Conservation (phyloP, 2,888 invertebrate genomes). For the Cryptocephalus primarius region DNA sequence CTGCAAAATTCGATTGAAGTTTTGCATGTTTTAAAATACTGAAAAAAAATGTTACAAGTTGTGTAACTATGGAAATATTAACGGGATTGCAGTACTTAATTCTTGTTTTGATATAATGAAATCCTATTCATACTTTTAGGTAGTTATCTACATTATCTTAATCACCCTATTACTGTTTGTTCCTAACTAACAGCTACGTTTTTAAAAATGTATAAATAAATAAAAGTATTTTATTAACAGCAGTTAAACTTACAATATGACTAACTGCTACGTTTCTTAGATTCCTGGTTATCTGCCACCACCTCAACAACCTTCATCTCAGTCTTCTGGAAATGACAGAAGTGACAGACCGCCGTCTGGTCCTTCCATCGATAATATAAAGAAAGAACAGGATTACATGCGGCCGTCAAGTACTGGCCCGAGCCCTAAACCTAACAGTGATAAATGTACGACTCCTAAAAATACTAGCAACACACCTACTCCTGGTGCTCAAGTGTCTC, state of each 20-base stretch:
- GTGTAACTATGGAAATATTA: no score
- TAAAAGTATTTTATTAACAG: not conserved
- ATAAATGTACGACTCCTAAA: constrained; percentile 31
- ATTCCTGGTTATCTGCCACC: constrained; percentile 27
- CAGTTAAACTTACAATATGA: no score
- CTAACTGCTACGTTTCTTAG: no score
- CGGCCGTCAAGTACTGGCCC: constrained; percentile 29
- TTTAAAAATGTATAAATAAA: not conserved
- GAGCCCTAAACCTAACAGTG: constrained; percentile 26
- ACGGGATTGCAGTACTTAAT: no score
- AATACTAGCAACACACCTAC: constrained; percentile 27
- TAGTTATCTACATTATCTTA: no score
- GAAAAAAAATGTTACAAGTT: no score
- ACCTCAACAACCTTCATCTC: constrained; percentile 15
- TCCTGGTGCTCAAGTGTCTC: constrained; percentile 25
- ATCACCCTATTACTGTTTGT: no score
- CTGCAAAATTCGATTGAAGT: no score
- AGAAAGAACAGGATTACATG: constrained; percentile 57
- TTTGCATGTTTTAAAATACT: no score
- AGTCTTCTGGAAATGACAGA: constrained; percentile 10
- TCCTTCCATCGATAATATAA: constrained; percentile 59
- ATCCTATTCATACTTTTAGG: no score
- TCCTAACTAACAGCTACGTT: not conserved
- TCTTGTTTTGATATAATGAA: no score
- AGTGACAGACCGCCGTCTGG: constrained; percentile 43